These are phyloP conservation scores for Anastrepha ludens DNA, from an alignment of 1,140 invertebrate genomes.

Conservation along the genomic window DNA sequence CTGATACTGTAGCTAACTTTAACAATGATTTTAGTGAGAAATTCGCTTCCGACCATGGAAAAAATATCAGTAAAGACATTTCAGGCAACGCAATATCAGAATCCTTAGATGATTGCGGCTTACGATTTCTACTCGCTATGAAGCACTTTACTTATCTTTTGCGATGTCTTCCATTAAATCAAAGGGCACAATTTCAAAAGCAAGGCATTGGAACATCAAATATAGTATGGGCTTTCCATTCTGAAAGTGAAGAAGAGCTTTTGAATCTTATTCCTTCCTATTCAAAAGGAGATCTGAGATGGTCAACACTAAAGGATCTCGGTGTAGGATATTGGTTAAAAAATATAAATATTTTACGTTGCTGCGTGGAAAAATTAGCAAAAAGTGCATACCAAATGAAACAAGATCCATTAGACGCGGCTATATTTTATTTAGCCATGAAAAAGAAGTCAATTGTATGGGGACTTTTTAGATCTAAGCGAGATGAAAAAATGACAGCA, in stretches of 20 bases:
- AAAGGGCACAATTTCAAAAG: slow-evolving; percentile 90
- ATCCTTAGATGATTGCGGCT: slow-evolving; percentile 97
- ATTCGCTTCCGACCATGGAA: slow-evolving; percentile 86
- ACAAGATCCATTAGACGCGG: slow-evolving; percentile 97
- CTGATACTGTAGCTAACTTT: slow-evolving; percentile 97
- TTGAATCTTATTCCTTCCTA: slow-evolving; percentile 92
- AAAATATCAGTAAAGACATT: slow-evolving; percentile 83
- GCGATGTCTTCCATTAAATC: slow-evolving; percentile 90
- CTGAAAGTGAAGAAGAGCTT: slow-evolving; percentile 97
- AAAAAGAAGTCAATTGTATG: slow-evolving; percentile 98
- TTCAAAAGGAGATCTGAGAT: slow-evolving; percentile 88
- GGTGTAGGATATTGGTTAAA: slow-evolving; percentile 98
- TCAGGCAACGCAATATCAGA: slow-evolving; percentile 80
- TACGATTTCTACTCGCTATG: slow-evolving; percentile 97
- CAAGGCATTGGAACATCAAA: slow-evolving; percentile 94
- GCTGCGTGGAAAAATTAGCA: slow-evolving; percentile 94
- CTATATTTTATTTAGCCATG: slow-evolving; percentile 98
- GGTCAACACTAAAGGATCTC: slow-evolving; percentile 94
- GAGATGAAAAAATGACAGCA: slow-evolving; percentile 92
- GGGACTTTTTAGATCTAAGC: slow-evolving; percentile 93
- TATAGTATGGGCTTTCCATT: slow-evolving; percentile 99
- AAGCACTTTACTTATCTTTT: slow-evolving; percentile 98
- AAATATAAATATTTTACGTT: slow-evolving; percentile 87
- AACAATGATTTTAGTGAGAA: slow-evolving; percentile 90
- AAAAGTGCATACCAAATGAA: slow-evolving; percentile 92